These are phyloP conservation scores for Siniperca knerii DNA, from an alignment of 2,113 vertebrate species.

Conservation along the genomic window DNA sequence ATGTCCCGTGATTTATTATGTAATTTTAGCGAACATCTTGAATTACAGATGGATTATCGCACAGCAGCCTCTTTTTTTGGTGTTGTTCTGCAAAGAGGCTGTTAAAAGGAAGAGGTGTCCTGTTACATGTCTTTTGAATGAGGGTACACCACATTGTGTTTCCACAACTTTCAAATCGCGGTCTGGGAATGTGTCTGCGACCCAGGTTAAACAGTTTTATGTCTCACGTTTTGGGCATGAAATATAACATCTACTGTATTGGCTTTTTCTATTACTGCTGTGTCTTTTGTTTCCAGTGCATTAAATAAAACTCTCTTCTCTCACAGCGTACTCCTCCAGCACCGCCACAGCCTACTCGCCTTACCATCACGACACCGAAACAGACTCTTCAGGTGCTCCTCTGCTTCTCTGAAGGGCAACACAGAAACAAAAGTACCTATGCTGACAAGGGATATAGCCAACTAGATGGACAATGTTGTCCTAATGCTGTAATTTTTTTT, in stretches of 20 bases:
- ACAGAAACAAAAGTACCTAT: neutral
- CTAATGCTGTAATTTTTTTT: slow-evolving; percentile 5
- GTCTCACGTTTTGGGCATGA: neutral
- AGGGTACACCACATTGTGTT: slow-evolving; percentile 54
- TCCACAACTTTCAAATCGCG: slow-evolving; percentile 27
- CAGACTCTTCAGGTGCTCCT: slow-evolving; percentile 92
- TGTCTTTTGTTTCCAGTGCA: neutral
- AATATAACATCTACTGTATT: neutral
- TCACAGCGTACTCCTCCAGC: slow-evolving; percentile 81
- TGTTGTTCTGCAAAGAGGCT: slow-evolving; percentile 43
- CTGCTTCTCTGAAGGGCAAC: slow-evolving; percentile 82
- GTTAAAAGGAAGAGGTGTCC: slow-evolving; percentile 53
- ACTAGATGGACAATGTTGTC: slow-evolving; percentile 10
- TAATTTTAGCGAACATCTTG: slow-evolving; percentile 58
- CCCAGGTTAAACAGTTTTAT: neutral
- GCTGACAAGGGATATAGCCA: slow-evolving; percentile 4
- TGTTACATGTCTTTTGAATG: slow-evolving; percentile 71
- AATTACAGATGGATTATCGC: slow-evolving; percentile 72
- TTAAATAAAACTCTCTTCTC: neutral
- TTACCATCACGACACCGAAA: slow-evolving; percentile 90
- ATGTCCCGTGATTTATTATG: slow-evolving; percentile 62
- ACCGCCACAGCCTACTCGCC: slow-evolving; percentile 85
- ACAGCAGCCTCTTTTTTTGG: slow-evolving; percentile 18
- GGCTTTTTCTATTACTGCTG: neutral
- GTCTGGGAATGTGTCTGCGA: slow-evolving; percentile 26